These are phyloP conservation scores for Cryptocheilus praepositus DNA, from an alignment of 2,888 invertebrate species.

Conservation along the genomic window DNA sequence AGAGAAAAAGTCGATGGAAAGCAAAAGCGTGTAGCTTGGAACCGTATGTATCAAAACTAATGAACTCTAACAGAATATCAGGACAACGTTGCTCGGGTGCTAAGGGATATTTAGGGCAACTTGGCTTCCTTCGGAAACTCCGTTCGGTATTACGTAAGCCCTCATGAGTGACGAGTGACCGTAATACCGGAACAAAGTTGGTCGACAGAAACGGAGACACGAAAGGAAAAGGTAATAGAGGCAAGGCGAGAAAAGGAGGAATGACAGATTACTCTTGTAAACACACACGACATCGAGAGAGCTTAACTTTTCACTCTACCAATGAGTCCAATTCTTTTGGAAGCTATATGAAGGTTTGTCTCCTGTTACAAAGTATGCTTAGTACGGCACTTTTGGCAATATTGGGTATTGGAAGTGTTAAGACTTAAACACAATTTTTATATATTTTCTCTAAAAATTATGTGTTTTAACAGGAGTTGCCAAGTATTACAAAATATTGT, in stretches of 20 bases:
- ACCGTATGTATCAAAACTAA: no score
- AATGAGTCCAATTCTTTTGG: no score
- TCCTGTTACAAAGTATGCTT: no score
- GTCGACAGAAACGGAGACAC: slow-evolving; percentile 29
- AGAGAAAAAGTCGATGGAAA: no score
- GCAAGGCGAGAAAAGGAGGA: slow-evolving; percentile 34
- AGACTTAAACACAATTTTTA: no score
- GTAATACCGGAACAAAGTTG: slow-evolving; percentile 1
- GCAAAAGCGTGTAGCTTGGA: no score
- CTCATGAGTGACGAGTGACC: slow-evolving; percentile 12
- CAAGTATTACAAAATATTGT: no score
- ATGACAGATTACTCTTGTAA: slow-evolving; percentile 59
- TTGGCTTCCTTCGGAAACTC: slow-evolving; percentile 16
- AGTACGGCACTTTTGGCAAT: no score
- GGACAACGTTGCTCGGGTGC: slow-evolving; percentile 3
- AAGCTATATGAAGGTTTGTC: no score
- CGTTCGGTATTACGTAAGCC: slow-evolving; percentile 23
- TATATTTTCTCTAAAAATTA: no score
- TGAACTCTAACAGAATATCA: background rate
- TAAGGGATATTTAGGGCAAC: slow-evolving; percentile 2
- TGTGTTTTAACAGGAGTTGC: no score
- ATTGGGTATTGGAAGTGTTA: no score
- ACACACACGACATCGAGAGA: slow-evolving; percentile 48
- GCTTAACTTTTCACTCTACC: slow-evolving; percentile 25
- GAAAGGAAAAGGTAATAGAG: slow-evolving; percentile 12